Base-by-base conservation (phyloP, 2,888 invertebrate genomes). In the Noctua pronuba region DNA sequence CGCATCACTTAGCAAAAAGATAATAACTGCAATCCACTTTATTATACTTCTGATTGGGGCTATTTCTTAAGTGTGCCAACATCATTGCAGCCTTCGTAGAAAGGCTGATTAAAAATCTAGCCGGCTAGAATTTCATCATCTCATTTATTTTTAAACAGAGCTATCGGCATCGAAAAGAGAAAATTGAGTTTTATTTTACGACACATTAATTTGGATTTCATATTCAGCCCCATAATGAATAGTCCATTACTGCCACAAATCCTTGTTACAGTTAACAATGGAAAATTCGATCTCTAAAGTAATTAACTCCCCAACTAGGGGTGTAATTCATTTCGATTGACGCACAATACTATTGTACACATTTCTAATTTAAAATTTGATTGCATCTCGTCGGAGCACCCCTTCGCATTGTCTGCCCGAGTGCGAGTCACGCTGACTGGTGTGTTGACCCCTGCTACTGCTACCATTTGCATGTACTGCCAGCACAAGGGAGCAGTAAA, bases 301-400 rank as follows among this genome's bases (percentile, higher is more conserved):
- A 90, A 93, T 93, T 93, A 92, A 91, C 87, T 89, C 76, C 80
- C 83, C 88, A 85, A 86, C 83, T 82, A 80, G 86, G 92, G 91
- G 87, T 91, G 90, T 90, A 90, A 90, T 91, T 90, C 88, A 89
- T 89, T 91, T 86, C 83, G 89, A 89, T 90, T 88, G 87, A 85
- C 83, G 80, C 87, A 92, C 92, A 92, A 92, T 92, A 75, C 83
- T 80, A 89, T 90, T 90, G 92, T 91, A 88, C 89, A 87, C 88
- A 90, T 90, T 91, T 93, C 87, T 93, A 93, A 94, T 94, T 94
- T 91, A 86, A 92, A 93, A 91, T 87, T 92, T 92, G 92, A 94
- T 94, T 94, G 89, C 90, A 85, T 85, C 85, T 77, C 84, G 82
- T 68, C 68, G 64, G 71, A 75, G 75, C 86, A 88, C 87, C 89